Conservation (phyloP, 2,888 invertebrate genomes). For the Leptopilina drosophilae region DNA sequence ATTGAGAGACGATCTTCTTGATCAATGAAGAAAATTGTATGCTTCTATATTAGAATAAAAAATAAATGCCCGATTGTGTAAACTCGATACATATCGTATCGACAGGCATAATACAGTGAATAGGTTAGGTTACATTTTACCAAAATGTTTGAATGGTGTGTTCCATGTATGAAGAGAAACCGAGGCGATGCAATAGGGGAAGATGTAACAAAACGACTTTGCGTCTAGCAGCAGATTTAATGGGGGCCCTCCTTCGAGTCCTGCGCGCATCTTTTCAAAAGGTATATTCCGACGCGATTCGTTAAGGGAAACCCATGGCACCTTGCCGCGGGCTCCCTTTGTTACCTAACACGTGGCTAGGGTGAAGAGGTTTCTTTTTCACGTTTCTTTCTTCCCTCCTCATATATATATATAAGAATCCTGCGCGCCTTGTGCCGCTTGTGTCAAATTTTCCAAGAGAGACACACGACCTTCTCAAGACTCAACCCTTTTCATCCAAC, state of each 20-base stretch:
- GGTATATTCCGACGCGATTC: constrained; percentile 59
- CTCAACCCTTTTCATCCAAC: constrained; percentile 58
- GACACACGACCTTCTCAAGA: constrained; percentile 63
- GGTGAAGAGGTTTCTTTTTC: constrained; percentile 54
- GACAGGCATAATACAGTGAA: constrained; percentile 57
- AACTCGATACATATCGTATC: constrained; percentile 41
- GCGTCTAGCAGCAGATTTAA: constrained; percentile 68
- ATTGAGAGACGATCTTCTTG: constrained; percentile 20
- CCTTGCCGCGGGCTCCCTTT: constrained; percentile 72
- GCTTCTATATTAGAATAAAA: constrained; percentile 42
- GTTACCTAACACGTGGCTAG: constrained; percentile 74
- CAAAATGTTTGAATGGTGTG: constrained; percentile 50
- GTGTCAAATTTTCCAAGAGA: constrained; percentile 56
- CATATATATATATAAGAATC: constrained; percentile 30
- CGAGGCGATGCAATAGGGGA: constrained; percentile 54
- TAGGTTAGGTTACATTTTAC: constrained; percentile 57
- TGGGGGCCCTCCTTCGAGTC: constrained; percentile 56
- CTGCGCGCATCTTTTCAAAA: constrained; percentile 62
- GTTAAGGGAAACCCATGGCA: constrained; percentile 66
- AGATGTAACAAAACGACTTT: constrained; percentile 72
- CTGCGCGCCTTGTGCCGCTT: constrained; percentile 55
- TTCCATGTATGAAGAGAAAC: constrained; percentile 48
- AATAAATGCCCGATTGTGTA: constrained; percentile 49
- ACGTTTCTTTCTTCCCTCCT: constrained; percentile 35
- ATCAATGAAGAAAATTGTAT: constrained; percentile 41